Evolutionary conservation across 2,113 vertebrate species (phyloP).

Genomic region (Trinectes maculatus): DNA sequence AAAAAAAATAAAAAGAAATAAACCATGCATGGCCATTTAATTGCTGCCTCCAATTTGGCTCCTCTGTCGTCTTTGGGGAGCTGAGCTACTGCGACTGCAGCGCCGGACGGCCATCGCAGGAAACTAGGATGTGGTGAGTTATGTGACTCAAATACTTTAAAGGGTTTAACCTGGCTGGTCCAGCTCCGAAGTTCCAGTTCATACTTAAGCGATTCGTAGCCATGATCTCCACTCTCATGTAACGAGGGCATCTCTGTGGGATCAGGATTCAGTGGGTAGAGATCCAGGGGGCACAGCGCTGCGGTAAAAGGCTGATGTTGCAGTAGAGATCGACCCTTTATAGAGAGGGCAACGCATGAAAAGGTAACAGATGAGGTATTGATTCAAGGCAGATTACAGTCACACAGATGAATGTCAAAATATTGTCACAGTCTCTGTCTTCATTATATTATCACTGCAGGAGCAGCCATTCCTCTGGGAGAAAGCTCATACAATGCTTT

Average conservation of each 20-base stretch:
- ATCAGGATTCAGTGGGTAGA: conserved; percentile 28
- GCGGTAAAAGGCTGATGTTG: conserved; percentile 47
- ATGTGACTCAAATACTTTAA: conserved; percentile 16
- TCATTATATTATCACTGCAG: conserved; percentile 61
- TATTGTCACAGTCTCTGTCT: conserved; percentile 57
- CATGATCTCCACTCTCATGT: conserved; percentile 30
- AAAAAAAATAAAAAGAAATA: conserved; percentile 68
- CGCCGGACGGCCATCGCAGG: conserved; percentile 55
- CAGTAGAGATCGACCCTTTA: conserved; percentile 27
- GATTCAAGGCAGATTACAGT: conserved; percentile 64
- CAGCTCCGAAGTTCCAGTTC: conserved; percentile 23
- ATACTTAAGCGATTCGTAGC: conserved; percentile 41
- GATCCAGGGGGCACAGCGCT: conserved; percentile 15
- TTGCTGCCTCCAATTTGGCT: conserved; percentile 61
- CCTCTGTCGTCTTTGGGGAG: conserved; percentile 34
- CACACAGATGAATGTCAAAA: conserved; percentile 66
- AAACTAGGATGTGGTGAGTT: conserved; percentile 14
- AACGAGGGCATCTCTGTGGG: conserved; percentile 11
- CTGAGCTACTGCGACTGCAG: conserved; percentile 41
- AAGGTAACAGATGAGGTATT: conserved; percentile 69
- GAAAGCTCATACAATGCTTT: conserved; percentile 32
- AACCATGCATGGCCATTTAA: conserved; percentile 69
- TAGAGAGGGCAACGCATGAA: conserved; percentile 32
- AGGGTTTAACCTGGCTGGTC: conserved; percentile 2
- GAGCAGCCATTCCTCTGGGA: conserved; percentile 44